Evolutionary conservation across 2,113 vertebrate species (phyloP), one percentile per base, ranked within the genome.

Genomic region (Phasianus colchicus): DNA sequence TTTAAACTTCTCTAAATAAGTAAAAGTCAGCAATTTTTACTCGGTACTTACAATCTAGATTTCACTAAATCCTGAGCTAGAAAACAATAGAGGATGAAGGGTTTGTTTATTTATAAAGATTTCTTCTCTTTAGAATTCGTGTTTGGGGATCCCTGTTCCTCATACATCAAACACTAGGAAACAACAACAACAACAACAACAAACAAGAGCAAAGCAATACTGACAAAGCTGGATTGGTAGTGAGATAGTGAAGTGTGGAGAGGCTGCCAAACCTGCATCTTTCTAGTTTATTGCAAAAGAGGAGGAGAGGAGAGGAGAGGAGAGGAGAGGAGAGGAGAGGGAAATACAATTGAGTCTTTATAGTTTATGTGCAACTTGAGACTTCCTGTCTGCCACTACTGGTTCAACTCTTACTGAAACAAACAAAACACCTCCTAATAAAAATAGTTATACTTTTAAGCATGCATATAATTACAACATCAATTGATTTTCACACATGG

Each of bases 1-100:
- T 74, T 69, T 63, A 98, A 97, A 97, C 90, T 98, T 93, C 92
- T 97, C 96, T 76, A 92, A 79, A 77, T 45, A 32, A 73, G 74
- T 52, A 81, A 83, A 94, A 93, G 60, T 8, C 29, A 85, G 42
- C 52, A 55, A 34, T 75, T 71, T 84, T 66, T 47, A 74, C 61
- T 30, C 60, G 50, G 21, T 81, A 34, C 15, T 96, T 75, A 75
- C 30, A 75, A 70, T 80, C 14, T n/a, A 64, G 43, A n/a, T 22
- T 79, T 91, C 83, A 54, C 32, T 57, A 64, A 57, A 1, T 80
- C 32, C 69, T 72, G 57, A 82, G 43, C 38, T 19, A 80, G 29
- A 63, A 69, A 66, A 88, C 43, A 93, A 43, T 3, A 69, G 10
- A 67, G 66, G 19, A 72, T 13, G 3, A 34, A 13, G 14, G 3